Conservation (phyloP, 1,140 invertebrate species). For the Medauroidea extradentata region DNA sequence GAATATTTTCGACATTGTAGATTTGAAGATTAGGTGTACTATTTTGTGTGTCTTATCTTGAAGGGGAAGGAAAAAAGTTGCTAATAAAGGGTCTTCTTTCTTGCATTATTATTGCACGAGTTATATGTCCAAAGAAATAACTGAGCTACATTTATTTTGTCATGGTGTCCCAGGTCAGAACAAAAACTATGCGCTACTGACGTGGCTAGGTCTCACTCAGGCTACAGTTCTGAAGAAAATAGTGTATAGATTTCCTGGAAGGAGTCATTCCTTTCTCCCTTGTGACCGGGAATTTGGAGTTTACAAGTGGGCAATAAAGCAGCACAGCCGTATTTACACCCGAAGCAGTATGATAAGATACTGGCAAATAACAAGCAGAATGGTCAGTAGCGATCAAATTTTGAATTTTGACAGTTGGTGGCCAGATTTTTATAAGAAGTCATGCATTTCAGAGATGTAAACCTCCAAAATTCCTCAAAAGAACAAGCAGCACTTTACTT, state of each 20-base stretch:
- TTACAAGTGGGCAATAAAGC: conserved; percentile 14
- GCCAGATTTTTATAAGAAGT: conserved; percentile 10
- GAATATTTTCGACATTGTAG: too few relatives aligned
- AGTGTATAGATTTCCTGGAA: conserved; percentile 14
- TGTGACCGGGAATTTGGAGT: conserved; percentile 21
- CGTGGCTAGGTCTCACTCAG: conserved; percentile 7
- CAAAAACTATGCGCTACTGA: conserved; percentile 16
- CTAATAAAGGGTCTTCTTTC: too few relatives aligned
- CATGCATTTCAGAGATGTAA: conserved; percentile 2
- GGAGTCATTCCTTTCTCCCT: conserved; percentile 16
- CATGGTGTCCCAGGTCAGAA: conserved; percentile 16
- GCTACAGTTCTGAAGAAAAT: conserved; percentile 14
- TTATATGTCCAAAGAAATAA: conserved; percentile 1
- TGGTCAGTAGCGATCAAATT: conserved; percentile 5
- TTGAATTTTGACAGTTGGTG: conserved; percentile 15
- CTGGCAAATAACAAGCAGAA: conserved; percentile 6
- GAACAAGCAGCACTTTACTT: conserved; percentile 5
- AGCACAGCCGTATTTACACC: conserved; percentile 1
- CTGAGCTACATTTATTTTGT: conserved; percentile 15
- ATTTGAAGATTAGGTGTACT: too few relatives aligned
- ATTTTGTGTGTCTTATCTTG: too few relatives aligned
- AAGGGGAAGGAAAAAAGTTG: too few relatives aligned
- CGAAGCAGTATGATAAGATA: conserved; percentile 7
- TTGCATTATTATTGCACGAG: too few relatives aligned
- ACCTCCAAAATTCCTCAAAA: not conserved